Evolutionary conservation across 2,113 vertebrate species (phyloP), one percentile per base, ranked within the genome.

Genomic region (Mixornis gularis): DNA sequence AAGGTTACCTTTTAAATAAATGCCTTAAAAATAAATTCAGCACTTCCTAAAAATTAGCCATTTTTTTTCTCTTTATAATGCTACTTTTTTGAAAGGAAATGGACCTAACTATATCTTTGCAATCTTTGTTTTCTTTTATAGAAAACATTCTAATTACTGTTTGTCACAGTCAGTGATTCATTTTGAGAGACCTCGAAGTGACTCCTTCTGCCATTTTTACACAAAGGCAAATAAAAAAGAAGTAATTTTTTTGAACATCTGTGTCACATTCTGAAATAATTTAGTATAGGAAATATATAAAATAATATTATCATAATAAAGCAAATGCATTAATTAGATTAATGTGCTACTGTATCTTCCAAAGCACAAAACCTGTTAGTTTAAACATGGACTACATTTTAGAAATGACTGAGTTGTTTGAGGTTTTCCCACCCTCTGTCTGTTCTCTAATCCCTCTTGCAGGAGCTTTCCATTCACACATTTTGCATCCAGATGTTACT

Each of bases 401-500:
- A 70, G 56, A 87, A 41, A 10, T 13, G 43, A 46, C 40, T 20
- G 43, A 21, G 22, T 16, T 46, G 21, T 62, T 58, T 63, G 48
- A 8, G 10, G 10, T 9, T 72, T 81, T 79, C 62, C 55, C 13
- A 58, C 48, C 77, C 66, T 43, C 2, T 69, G 34, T 38, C 51
- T 86, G 17, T n/a, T 70, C 60, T 59, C 34, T 72, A 71, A 62
- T 66, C 34, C 26, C 34, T 68, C 16, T 34, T 60, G 48, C 76
- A 87, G 73, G 43, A 94, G 68, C 85, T 78, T 94, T 93, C 65
- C 32, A 7, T 81, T 91, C 62, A 78, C 85, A 96, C 89, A 90
- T 94, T 96, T 88, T 95, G 93, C 65, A 68, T 81, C 82, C 94
- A 94, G 94, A 93, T 95, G 85, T 94, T 88, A 10, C 7, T 80